Base-by-base conservation (phyloP, 1,140 invertebrate species). In the Myzus persicae region DNA sequence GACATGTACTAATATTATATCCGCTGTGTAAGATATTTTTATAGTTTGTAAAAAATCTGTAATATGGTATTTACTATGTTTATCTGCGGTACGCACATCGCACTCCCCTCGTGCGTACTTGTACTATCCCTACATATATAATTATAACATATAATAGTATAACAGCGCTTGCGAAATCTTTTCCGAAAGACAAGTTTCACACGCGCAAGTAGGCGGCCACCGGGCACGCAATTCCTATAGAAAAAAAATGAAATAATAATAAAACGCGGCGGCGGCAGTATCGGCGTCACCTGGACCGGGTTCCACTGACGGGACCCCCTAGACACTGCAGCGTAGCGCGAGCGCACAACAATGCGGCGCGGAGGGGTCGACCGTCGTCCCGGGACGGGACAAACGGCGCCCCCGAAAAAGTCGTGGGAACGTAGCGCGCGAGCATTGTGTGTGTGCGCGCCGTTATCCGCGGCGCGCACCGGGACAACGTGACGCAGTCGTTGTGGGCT, bases 381-480 rank as follows among this genome's bases (percentile, higher is more conserved):
- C 46, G 44, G 44, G 20, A n/a, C 87, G 87, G 87, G 87, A 88
- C 44, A n/a, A 88, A 22, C 87, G 87, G 87, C 87, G 87, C 87
- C 87, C 54, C 90, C 90, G 54, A 91, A 91, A 76, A 91, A 91
- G 90, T 91, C 90, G 90, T 91, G 90, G 90, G 90, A 91, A 91
- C 87, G 84, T 42, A 36, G 20, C 82, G 82, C 24, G 82, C 40
- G 18, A 26, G 20, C 82, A 84, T 38, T 26, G 46, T 48, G 44
- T 26, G 46, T 48, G 44, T 44, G 54, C 7, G 54, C 8, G 54
- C 54, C 87, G 85, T 88, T 36, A 48, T 88, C 85, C 90, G 11
- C 59, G 48, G 48, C 48, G 48, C 24, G 54, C 48, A 40, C 51
- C 89, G 89, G 89, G 89, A 90, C 51, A 51, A 51, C 89, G 42